Evolutionary conservation across 2,113 vertebrate genomes (phyloP), one percentile per base, ranked within the genome.

Genomic region (Hipposideros armiger): DNA sequence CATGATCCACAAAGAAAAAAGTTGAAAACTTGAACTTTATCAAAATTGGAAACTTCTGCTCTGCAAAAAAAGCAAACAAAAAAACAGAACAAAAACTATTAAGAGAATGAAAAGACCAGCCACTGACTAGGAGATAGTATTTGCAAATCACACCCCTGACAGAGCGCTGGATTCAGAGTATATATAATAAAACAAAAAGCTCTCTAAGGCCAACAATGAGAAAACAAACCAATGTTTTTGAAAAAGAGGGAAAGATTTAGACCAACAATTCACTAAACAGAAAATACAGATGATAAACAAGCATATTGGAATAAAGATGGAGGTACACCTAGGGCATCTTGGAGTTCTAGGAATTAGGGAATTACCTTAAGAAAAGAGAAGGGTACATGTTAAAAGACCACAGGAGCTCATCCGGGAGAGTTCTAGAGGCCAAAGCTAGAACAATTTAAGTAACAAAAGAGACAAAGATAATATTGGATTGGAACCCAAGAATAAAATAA

Each of bases 241-340:
- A 62, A 62, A 7, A 62, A 74, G 15, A 42, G 42, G 28, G 19
- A 32, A 24, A 54, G 22, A 74, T 14, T 47, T 62, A 50, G 36
- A 30, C 11, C 11, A 58, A 40, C 14, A 58, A 4, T 28, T n/a
- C 58, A 45, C 4, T 10, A 5, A 82, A 69, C 8, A 50, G 50
- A 19, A 17, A 0, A 9, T 4, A 30, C 20, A 42, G 64, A 19
- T n/a, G 47, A 40, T n/a, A 32, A 54, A 2, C 17, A 22, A 42
- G 20, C 13, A 5, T 0, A 6, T 1, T 5, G 28, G 6, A 28
- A 64, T 28, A 8, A 11, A 19, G 47, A 50, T 30, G 22, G 5
- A 22, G 11, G 10, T 1, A 7, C 7, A 1, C n/a, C 50, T 20
- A 28, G 85, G n/a, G 2, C 40, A 0, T 19, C 73, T 67, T 8